Base-by-base conservation (phyloP, 2,888 invertebrate species). In the Meloe dianella region DNA sequence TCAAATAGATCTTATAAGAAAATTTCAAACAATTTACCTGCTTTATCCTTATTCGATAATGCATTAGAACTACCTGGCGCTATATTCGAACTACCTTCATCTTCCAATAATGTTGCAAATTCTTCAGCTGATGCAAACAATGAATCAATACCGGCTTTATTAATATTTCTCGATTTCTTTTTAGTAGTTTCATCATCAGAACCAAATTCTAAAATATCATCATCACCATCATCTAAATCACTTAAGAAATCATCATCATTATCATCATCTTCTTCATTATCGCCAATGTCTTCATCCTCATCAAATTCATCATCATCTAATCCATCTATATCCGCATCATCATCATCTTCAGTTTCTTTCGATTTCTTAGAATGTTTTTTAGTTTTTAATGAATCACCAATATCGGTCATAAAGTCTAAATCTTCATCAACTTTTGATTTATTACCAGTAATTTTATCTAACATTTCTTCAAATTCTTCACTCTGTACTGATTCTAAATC, bases 101-200 rank as follows among this genome's bases (percentile, higher is more conserved):
- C 93, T 83, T 97, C 96, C 62, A 97, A 84, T 74, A 96, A 86
- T 57, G 93, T 91, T 0, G 96, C 91, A 85, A 97, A 97, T 84
- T 96, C 91, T 82, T 95, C 95, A 0, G 94, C 94, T 0, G 94
- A 92, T 2, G 94, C 93, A 84, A 95, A 95, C 38, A 93, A 79
- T 0, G 89, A 88, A 54, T 87, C 86, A 57, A 89, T 85, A 73
- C 89, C 88, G n/a, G 73, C 74, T 60, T 75, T 76, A 38, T 71
- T 67, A 62, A 78, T 77, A 63, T 73, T 73, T 71, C 77, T 73
- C 59, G 73, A 78, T 65, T 71, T 74, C 59, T 64, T 72, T 56
- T 72, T 71, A 20, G 57, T 61, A 12, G 51, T 47, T 29, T 66
- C 38, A 30, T 79, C 80, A n/a, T 57, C 63, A 65, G 65, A 68